Conservation (phyloP, 2,888 invertebrate species). For the Sinopyrophorus schimmeli region DNA sequence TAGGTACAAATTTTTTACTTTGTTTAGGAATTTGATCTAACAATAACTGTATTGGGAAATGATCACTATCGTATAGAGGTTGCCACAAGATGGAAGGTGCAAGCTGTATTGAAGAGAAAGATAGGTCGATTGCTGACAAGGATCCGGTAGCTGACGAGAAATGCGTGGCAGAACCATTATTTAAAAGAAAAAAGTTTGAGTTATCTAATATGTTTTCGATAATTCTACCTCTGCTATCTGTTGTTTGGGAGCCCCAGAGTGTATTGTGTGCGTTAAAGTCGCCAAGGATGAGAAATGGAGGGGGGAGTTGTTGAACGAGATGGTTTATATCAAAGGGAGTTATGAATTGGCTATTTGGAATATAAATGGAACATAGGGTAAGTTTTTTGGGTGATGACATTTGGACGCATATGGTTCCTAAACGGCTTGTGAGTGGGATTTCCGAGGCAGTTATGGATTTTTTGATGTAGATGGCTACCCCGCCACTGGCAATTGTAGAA, state of each 20-base stretch:
- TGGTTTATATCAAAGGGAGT: no score
- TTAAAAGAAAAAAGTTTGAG: conserved; percentile 1
- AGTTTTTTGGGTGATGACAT: no score
- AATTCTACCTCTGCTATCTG: conserved; percentile 3
- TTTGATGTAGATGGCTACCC: no score
- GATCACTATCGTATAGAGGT: background rate
- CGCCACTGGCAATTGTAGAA: no score
- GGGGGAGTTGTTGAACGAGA: background rate
- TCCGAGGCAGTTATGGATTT: no score
- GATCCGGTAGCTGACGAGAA: background rate
- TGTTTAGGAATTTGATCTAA: background rate
- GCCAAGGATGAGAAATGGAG: conserved; percentile 3
- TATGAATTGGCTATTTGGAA: no score
- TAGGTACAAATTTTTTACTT: background rate
- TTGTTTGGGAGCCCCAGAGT: background rate
- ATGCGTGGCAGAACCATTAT: conserved; percentile 3
- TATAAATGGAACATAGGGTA: no score
- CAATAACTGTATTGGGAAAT: conserved; percentile 3
- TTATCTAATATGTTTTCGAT: conserved; percentile 14
- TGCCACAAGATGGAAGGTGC: conserved; percentile 5
- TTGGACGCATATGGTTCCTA: no score
- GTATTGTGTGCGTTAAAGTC: conserved; percentile 4
- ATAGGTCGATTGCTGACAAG: conserved; percentile 1
- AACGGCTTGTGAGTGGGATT: no score
- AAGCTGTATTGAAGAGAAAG: background rate